These are phyloP conservation scores for Pogonophryne albipinna DNA, from an alignment of 2,797 vertebrate species.

Conservation along the genomic window DNA sequence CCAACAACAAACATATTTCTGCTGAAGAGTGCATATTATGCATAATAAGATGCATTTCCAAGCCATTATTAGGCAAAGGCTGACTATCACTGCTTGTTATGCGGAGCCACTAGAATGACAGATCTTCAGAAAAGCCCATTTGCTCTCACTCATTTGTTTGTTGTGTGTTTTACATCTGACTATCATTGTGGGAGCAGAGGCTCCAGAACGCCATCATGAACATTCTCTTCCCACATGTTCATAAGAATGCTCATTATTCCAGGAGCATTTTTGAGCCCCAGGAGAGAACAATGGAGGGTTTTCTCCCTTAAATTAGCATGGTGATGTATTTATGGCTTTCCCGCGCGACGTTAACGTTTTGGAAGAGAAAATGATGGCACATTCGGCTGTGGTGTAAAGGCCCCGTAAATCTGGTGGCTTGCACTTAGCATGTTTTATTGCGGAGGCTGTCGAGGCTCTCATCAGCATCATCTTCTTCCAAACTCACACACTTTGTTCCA, in stretches of 20 bases:
- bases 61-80: constrained; percentile 45
- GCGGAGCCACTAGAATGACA: constrained; percentile 40
- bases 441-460: constrained; percentile 53
- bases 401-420: constrained; percentile 76
- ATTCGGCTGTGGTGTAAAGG: constrained; percentile 71
- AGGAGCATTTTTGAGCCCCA: constrained; percentile 39
- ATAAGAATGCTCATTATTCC: constrained; percentile 70
- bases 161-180: constrained; percentile 39
- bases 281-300: constrained; percentile 72
- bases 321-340: constrained; percentile 73
- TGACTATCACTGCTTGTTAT: constrained; percentile 47
- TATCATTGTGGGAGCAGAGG: constrained; percentile 14
- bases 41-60: constrained; percentile 36
- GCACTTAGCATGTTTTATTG: constrained; percentile 76
- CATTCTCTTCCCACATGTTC: constrained; percentile 60
- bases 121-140: constrained; percentile 40
- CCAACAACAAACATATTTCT: constrained; percentile 32
- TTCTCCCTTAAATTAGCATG: constrained; percentile 73
- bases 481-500: constrained; percentile 33
- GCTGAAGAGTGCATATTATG: constrained; percentile 32
- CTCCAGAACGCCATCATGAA: constrained; percentile 17
- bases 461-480: constrained; percentile 59
- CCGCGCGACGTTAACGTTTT: constrained; percentile 77
- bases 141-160: constrained; percentile 40
- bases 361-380: constrained; percentile 75